Base-by-base conservation (phyloP, 2,888 invertebrate species). In the Hydrotaea diabolus region DNA sequence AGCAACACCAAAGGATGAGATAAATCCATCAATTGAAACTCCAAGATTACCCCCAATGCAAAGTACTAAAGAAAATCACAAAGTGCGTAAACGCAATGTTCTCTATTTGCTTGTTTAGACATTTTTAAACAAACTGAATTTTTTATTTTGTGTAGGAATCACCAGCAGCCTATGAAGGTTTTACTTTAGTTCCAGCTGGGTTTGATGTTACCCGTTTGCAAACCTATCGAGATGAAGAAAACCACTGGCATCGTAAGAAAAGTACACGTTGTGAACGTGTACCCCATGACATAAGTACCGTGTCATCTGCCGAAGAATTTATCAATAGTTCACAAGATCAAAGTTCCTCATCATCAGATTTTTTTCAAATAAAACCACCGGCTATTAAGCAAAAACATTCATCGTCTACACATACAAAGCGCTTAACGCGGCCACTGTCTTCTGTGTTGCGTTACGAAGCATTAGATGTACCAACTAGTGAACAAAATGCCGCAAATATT, bases 221-320 rank as follows among this genome's bases (percentile, higher is more conserved):
- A 26, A 81, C 57, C 7, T 88, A 88, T 17, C 87, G 80, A 11
- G 77, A 89, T 21, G 88, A 87, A 80, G 69, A 86, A 36, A 87
- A 86, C 19, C 89, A 89, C 76, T 89, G 89, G 89, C 89, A 89
- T 62, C 88, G 89, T 7, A 89, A 88, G 75, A 87, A 87, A 66
- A 85, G 87, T n/a, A 89, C 89, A 8, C 85, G 85, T 7, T 69
- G 87, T 46, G 88, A 88, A 62, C 31, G 69, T 66, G 49, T 87
- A 13, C 85, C 87, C 19, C 87, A 87, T 15, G 83, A 86, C 11
- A 39, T 57, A 13, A 43, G 64, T 64, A 0, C 71, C 1, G 21
- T 73, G 17, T 59, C 64, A 36, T 82, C 82, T 7, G 85, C 77
- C 7, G 85, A 83, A 43, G 31, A 77, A 5, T 13, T 85, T 74